These are phyloP conservation scores for Calyptommatus sinebrachiatus DNA, from an alignment of 2,113 vertebrate genomes.

Conservation along the genomic window DNA sequence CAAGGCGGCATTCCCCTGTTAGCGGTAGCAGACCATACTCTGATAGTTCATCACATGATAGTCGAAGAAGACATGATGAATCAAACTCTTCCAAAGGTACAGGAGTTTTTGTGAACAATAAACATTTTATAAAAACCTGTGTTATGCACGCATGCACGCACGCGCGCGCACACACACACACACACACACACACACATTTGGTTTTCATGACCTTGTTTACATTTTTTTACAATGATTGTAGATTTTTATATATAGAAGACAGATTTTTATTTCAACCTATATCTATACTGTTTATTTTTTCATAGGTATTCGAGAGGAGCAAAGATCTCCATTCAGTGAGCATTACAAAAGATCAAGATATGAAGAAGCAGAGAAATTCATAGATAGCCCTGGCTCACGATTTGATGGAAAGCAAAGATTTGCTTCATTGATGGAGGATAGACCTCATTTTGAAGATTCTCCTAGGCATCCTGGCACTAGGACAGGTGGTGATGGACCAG, in stretches of 20 bases:
- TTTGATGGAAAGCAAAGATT: constrained; percentile 81
- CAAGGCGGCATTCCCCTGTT: constrained; percentile 77
- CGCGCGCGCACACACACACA: constrained; percentile 22
- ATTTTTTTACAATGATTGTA: constrained; percentile 3
- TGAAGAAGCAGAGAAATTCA: constrained; percentile 79
- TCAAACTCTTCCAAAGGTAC: constrained; percentile 74
- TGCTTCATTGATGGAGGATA: constrained; percentile 76
- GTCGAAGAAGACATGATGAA: constrained; percentile 76
- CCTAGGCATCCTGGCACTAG: constrained; percentile 68
- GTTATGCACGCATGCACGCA: constrained; percentile 13
- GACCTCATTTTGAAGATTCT: constrained; percentile 74
- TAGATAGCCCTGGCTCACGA: constrained; percentile 70
- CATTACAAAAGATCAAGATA: constrained; percentile 75
- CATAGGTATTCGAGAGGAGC: constrained; percentile 77
- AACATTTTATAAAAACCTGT: constrained; percentile 1
- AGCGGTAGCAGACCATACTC: constrained; percentile 72
- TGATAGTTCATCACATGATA: constrained; percentile 73
- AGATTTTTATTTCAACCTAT: not conserved
- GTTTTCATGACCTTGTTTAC: not conserved
- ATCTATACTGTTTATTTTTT: constrained; percentile 18
- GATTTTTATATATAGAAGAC: not conserved
- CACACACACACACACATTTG: too few species aligned
- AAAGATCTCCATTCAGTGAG: constrained; percentile 75
- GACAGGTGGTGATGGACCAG: constrained; percentile 72
- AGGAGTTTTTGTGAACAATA: constrained; percentile 60